These are phyloP conservation scores for Drosophila hydei DNA, from an alignment of 1,140 invertebrate species.

Conservation along the genomic window DNA sequence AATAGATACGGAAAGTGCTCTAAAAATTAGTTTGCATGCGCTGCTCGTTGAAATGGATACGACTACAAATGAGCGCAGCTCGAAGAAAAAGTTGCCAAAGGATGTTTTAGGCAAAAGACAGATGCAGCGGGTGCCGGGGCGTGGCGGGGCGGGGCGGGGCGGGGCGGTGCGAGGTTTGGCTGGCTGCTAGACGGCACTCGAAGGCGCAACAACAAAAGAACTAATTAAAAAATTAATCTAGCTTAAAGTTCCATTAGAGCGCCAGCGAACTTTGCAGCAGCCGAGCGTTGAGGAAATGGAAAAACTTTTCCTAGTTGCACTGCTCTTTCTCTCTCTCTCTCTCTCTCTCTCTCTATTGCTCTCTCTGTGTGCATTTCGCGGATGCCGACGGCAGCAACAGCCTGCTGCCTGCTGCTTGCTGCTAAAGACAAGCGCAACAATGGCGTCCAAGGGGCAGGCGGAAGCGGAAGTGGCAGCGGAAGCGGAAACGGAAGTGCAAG, in stretches of 20 bases:
- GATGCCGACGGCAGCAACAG: conserved; percentile 53
- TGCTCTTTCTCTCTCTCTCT: not conserved
- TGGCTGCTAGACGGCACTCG: conserved; percentile 57
- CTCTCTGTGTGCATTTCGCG: conserved; percentile 51
- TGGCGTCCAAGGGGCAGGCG: conserved; percentile 21
- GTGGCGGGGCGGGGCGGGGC: conserved; percentile 6
- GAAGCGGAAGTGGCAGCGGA: conserved; percentile 24
- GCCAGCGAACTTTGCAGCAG: conserved; percentile 70
- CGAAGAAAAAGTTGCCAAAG: conserved; percentile 47
- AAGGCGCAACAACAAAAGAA: conserved; percentile 80
- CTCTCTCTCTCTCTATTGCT: conserved; percentile 36
- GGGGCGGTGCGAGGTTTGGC: not conserved
- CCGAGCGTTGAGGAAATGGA: conserved; percentile 68
- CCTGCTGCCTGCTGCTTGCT: conserved; percentile 44
- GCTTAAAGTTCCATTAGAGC: conserved; percentile 83
- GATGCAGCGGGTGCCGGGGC: not conserved
- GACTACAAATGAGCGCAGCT: conserved; percentile 50
- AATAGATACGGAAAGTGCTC: conserved; percentile 35
- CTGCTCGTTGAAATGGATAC: conserved; percentile 60
- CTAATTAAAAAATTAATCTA: conserved; percentile 83
- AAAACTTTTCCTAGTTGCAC: conserved; percentile 71
- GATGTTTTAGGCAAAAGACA: conserved; percentile 41
- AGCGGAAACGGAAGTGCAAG: conserved; percentile 62
- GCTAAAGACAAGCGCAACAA: conserved; percentile 71
- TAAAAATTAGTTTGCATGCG: conserved; percentile 75